Evolutionary conservation across 1,140 invertebrate species (phyloP), one percentile per base, ranked within the genome.

Genomic region (Epicauta chinensis): DNA sequence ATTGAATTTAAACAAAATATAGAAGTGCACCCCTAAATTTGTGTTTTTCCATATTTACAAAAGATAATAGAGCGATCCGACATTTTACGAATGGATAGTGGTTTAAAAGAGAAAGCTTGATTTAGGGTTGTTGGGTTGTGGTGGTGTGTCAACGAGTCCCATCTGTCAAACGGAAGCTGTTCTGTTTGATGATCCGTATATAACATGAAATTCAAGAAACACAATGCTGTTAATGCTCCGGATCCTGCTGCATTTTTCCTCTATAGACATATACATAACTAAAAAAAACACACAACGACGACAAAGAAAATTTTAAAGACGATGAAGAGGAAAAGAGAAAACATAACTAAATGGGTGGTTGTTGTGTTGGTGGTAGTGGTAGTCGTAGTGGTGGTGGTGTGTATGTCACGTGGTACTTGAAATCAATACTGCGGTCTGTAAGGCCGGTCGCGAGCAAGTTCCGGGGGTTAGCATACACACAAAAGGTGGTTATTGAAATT

Each of bases 401-500:
- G 23, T 16, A 36, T 31, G 30, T 47, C 50, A 52, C 49, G 54
- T 51, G 51, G 43, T 32, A 30, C 23, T 44, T 32, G 49, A 58
- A 61, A 61, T 61, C 59, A 58, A 61, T 61, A 61, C 53, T 61
- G 56, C 53, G 53, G 56, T 55, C 52, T 55, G 48, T 59, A 47
- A 37, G 29, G 44, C 36, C 51, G 42, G 23, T 39, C 40, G 42
- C 42, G 31, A 10, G 50, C 41, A 30, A 43, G 41, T 43, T 43
- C 32, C 36, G 38, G n/a, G 50, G 41, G 41, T 37, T 45, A 52
- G 45, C 50, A 52, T 7, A 23, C 23, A 23, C 7, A 2, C 23
- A 23, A 23, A 23, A 23, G 23, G 7, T 23, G 23, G 23, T 23
- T 23, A 7, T n/a, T 3, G 23, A 23, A 23, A 23, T 23, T 23